Evolutionary conservation across 2,797 vertebrate species (phyloP).

Genomic region (Cheirogaleus major): DNA sequence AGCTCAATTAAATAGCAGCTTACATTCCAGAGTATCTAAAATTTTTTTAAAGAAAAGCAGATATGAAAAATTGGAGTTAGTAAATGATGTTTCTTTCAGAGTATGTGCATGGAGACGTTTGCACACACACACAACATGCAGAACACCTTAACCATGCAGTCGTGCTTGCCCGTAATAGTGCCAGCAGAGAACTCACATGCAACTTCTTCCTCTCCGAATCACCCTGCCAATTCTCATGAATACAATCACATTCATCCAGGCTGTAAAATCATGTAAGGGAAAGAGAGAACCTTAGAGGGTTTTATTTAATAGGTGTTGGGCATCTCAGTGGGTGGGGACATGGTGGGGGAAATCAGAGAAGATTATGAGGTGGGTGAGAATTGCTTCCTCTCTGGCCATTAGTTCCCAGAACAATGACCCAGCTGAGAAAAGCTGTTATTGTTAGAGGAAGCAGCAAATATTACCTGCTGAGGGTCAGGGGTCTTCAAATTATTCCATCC

Average conservation of each 20-base stretch:
- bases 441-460: slow-evolving; percentile 38
- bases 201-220: background rate
- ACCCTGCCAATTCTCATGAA: background rate
- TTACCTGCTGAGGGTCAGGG: slow-evolving; percentile 48
- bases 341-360: background rate
- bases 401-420: background rate
- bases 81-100: background rate
- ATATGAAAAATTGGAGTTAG: background rate
- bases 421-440: background rate
- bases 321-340: background rate
- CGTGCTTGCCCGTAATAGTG: background rate
- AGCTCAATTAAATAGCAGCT: background rate
- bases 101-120: background rate
- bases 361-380: background rate
- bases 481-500: slow-evolving; percentile 54
- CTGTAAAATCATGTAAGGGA: background rate
- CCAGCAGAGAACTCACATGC: background rate
- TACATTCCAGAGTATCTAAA: background rate
- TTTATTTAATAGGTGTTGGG: background rate
- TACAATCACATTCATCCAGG: slow-evolving; percentile 9
- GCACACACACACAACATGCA: accelerated
- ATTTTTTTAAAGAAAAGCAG: background rate
- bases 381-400: slow-evolving; percentile 8
- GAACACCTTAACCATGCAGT: background rate
- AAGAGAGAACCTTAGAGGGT: background rate